Percentiles rank a stretch among this genome's conserved stretches.
Conservation (phyloP, 2,113 vertebrate species). For the Podilymbus podiceps region DNA sequence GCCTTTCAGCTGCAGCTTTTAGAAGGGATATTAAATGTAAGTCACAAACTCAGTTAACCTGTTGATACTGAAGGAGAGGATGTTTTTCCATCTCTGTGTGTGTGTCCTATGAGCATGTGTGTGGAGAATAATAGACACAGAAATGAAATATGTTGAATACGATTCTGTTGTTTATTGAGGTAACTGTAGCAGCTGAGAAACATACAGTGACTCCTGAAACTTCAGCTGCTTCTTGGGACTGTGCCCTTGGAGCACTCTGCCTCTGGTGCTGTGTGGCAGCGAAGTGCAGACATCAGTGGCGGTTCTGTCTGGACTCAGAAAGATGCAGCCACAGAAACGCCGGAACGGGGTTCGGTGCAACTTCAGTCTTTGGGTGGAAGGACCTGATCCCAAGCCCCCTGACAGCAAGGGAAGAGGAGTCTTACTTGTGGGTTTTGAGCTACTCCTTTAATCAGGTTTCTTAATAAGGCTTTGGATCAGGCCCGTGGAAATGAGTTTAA, state of each 20-base stretch:
- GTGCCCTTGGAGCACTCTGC: not conserved
- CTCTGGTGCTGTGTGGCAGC: not conserved
- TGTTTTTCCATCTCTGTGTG: not conserved
- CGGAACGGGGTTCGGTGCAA: not conserved
- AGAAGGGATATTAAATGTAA: not conserved
- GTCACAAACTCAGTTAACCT: not conserved
- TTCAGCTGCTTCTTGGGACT: not conserved
- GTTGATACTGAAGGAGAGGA: not conserved
- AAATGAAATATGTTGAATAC: not conserved
- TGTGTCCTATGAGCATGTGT: not conserved
- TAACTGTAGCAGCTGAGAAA: not conserved
- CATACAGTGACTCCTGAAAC: not conserved
- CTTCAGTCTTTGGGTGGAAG: not conserved
- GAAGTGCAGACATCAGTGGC: not conserved
- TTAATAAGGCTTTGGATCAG: conserved; percentile 16
- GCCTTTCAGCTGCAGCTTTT: not conserved
- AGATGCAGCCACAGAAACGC: not conserved
- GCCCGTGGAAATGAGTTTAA: not conserved
- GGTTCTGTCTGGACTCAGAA: not conserved
- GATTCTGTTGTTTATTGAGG: not conserved
- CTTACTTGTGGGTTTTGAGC: not conserved
- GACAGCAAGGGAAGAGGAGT: not conserved
- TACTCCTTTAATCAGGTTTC: not conserved
- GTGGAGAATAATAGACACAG: not conserved
- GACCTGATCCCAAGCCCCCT: not conserved